phyloP scores from a whole-genome alignment of 2,888 invertebrate species.

The Liodrosophila aerea region DNA sequence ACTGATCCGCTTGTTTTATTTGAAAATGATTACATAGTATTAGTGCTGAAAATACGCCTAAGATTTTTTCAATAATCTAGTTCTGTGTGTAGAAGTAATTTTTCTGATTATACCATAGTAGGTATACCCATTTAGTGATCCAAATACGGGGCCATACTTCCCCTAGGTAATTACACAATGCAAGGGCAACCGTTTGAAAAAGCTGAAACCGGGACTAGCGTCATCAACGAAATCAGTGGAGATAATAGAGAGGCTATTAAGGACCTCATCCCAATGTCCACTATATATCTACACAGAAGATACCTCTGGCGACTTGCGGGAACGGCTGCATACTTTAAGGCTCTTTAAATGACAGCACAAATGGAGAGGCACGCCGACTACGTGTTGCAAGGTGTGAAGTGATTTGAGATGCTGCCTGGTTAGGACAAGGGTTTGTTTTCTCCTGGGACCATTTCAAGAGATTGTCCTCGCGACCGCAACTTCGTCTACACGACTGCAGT shows the following conservation, averaged over 20 bases:
- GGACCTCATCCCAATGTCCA: constrained; percentile 6
- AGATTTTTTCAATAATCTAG: too few species aligned
- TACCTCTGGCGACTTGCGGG: not conserved
- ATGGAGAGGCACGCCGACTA: constrained; percentile 16
- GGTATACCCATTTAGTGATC: too few species aligned
- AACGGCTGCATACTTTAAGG: constrained; percentile 38
- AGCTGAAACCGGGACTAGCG: constrained; percentile 26
- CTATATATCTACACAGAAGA: not conserved
- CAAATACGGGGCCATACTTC: too few species aligned
- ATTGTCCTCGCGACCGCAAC: constrained; percentile 31
- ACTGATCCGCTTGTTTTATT: too few species aligned
- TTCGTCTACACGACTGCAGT: constrained; percentile 52
- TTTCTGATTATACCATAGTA: too few species aligned
- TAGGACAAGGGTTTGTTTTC: not conserved
- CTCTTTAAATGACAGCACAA: constrained; percentile 36
- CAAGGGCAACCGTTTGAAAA: constrained; percentile 26
- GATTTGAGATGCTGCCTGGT: constrained; percentile 5
- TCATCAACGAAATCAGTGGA: constrained; percentile 11
- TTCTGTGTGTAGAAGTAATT: too few species aligned
- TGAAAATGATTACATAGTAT: too few species aligned
- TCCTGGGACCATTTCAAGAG: constrained; percentile 4
- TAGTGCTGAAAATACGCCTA: too few species aligned
- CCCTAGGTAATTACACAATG: constrained; percentile 53
- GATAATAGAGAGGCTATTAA: constrained; percentile 60
- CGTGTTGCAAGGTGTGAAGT: constrained; percentile 50